Conservation (phyloP, 2,113 vertebrate species). For the Leiothrix lutea region DNA sequence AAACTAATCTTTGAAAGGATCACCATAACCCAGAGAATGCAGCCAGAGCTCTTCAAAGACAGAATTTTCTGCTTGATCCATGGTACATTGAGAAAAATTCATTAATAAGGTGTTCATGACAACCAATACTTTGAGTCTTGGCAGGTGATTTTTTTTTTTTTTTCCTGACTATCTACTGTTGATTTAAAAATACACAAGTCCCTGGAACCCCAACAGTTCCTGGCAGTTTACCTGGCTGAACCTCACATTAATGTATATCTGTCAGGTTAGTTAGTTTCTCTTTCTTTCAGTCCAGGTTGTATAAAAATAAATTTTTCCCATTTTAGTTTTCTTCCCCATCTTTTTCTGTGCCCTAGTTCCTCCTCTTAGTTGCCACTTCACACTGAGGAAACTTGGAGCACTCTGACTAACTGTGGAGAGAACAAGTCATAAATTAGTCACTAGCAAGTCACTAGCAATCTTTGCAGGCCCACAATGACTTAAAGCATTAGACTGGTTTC, state of each 20-base stretch:
- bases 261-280: not conserved
- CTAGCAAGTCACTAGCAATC: not conserved
- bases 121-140: not conserved
- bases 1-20: not conserved
- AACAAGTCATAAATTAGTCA: conserved; percentile 43
- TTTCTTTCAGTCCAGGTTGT: not conserved
- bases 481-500: not conserved
- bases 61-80: not conserved
- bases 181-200: not conserved
- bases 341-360: not conserved
- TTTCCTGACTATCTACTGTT: not conserved
- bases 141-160: no score
- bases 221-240: not conserved
- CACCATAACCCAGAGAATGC: not conserved
- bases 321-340: not conserved
- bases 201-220: not conserved
- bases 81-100: not conserved
- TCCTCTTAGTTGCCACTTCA: not conserved
- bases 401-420: not conserved
- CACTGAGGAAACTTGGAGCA: not conserved
- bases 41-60: not conserved
- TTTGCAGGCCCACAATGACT: not conserved
- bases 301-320: not conserved
- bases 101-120: not conserved
- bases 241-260: not conserved